These are phyloP conservation scores for Erebia palarica DNA, from an alignment of 2,888 invertebrate species.

Conservation along the genomic window DNA sequence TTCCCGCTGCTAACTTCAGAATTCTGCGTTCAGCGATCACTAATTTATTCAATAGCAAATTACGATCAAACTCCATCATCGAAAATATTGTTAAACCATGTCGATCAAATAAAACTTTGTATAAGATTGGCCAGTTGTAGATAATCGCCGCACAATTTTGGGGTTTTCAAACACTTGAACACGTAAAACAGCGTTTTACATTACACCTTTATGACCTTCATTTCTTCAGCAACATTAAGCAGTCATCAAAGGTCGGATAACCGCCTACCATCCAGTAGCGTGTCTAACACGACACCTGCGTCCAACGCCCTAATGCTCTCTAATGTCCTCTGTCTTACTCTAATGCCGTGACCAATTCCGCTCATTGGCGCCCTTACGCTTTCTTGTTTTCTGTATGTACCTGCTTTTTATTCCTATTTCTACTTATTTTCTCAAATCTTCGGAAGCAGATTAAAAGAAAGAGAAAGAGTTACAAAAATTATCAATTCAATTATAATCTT, in stretches of 20 bases:
- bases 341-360: slow-evolving; percentile 57
- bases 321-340: slow-evolving; percentile 64
- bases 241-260: slow-evolving; percentile 41
- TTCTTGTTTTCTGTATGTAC: slow-evolving; percentile 37
- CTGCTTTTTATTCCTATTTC: background rate
- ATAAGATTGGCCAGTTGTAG: background rate
- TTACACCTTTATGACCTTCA: slow-evolving; percentile 26
- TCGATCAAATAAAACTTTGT: background rate
- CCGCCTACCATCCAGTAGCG: slow-evolving; percentile 64
- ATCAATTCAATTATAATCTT: too few relatives aligned
- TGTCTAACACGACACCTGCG: slow-evolving; percentile 69
- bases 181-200: background rate
- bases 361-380: slow-evolving; percentile 53
- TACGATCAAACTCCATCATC: too few relatives aligned
- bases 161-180: background rate
- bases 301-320: slow-evolving; percentile 62
- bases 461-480: too few relatives aligned
- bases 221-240: slow-evolving; percentile 38
- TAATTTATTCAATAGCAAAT: too few relatives aligned
- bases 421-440: too few relatives aligned
- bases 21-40: too few relatives aligned
- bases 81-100: too few relatives aligned
- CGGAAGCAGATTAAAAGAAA: too few relatives aligned
- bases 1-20: too few relatives aligned
- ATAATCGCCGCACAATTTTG: background rate